Percentiles rank a stretch among this genome's conserved stretches.
These are phyloP conservation scores for Phoxinus phoxinus DNA, from an alignment of 2,113 vertebrate genomes.

Conservation along the genomic window DNA sequence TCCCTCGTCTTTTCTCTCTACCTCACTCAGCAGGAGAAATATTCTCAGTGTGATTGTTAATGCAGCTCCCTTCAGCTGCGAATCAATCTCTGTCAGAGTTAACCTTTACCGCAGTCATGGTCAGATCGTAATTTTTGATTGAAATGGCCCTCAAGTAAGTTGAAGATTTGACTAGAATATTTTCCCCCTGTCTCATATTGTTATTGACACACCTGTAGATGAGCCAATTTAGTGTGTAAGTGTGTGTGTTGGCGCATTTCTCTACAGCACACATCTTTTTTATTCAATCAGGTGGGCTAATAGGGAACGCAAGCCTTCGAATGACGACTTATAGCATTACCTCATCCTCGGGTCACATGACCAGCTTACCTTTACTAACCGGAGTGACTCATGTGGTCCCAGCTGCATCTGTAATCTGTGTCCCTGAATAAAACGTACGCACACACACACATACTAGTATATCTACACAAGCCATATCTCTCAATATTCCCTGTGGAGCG, in stretches of 20 bases:
- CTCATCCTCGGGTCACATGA: conserved; percentile 65
- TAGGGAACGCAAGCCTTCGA: conserved; percentile 62
- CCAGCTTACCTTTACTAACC: conserved; percentile 38
- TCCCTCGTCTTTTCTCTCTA: neutral
- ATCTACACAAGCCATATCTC: neutral
- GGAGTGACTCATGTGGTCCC: conserved; percentile 57
- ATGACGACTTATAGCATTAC: conserved; percentile 74
- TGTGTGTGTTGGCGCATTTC: conserved; percentile 46
- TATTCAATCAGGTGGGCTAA: conserved; percentile 68
- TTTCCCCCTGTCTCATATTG: neutral
- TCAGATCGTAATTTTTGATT: conserved; percentile 50
- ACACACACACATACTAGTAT: conserved; percentile 6
- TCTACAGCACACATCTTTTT: conserved; percentile 59
- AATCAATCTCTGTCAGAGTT: conserved; percentile 62
- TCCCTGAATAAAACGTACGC: neutral
- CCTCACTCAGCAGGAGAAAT: conserved; percentile 43
- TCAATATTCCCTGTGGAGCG: neutral
- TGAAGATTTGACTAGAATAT: conserved; percentile 31
- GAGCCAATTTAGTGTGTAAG: neutral
- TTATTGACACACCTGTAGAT: conserved; percentile 44
- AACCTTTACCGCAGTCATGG: conserved; percentile 60
- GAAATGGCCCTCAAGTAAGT: conserved; percentile 41
- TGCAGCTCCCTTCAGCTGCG: conserved; percentile 57
- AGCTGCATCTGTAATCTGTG: conserved; percentile 40
- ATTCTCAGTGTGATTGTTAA: conserved; percentile 60